phyloP scores from a whole-genome alignment of 2,888 invertebrate genomes.

The Andricus quercusramuli region DNA sequence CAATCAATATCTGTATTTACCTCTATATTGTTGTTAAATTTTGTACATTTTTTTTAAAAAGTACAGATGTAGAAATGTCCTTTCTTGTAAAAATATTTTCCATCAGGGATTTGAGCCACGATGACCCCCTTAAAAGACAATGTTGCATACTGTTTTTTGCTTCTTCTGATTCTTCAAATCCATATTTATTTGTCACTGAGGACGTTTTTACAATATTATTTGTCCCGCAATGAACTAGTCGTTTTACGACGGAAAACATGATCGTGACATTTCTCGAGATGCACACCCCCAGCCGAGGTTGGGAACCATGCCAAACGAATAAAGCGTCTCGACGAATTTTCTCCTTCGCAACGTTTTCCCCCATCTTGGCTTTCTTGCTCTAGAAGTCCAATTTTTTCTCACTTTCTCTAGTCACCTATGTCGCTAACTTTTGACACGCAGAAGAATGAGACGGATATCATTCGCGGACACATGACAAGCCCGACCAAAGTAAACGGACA shows the following conservation, averaged over 20 bases:
- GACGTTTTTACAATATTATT: not conserved
- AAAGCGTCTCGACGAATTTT: slow-evolving; percentile 10
- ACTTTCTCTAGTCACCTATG: slow-evolving; percentile 4
- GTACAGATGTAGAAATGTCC: too few species aligned
- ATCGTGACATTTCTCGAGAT: slow-evolving; percentile 22
- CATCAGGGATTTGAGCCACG: too few species aligned
- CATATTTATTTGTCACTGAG: too few species aligned
- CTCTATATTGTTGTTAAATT: too few species aligned
- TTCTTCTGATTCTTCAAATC: too few species aligned
- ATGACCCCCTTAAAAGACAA: too few species aligned
- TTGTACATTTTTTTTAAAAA: too few species aligned
- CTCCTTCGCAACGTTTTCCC: slow-evolving; percentile 8
- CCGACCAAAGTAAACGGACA: not conserved
- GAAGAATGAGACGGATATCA: not conserved
- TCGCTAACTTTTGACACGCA: slow-evolving; percentile 18
- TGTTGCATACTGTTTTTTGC: too few species aligned
- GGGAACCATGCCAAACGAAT: slow-evolving; percentile 35
- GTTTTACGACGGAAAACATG: slow-evolving; percentile 22
- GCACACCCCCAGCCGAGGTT: slow-evolving; percentile 7
- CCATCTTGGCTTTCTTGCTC: slow-evolving; percentile 4
- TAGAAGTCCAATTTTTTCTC: slow-evolving; percentile 21
- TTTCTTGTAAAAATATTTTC: too few species aligned
- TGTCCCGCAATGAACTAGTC: not conserved
- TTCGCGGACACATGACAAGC: not conserved
- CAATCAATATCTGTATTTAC: too few species aligned